Percentiles rank a stretch among this genome's conserved stretches.
These are phyloP conservation scores for Crematogaster levior DNA, from an alignment of 2,888 invertebrate species.

Conservation along the genomic window DNA sequence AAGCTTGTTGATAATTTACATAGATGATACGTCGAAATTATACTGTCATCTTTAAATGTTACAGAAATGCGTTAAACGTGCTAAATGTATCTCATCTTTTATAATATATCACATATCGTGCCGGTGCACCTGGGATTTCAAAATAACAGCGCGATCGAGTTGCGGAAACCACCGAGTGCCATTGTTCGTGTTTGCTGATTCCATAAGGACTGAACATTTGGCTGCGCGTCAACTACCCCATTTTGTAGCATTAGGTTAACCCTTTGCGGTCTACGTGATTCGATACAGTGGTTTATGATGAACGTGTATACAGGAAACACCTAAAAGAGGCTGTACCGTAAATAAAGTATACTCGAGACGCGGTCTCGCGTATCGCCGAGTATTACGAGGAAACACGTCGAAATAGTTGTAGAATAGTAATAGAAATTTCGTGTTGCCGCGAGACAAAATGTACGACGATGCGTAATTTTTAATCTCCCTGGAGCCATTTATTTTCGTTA, in stretches of 20 bases:
- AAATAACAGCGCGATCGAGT: conserved; percentile 62
- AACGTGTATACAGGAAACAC: background rate
- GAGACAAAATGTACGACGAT: conserved; percentile 22
- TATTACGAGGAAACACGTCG: background rate
- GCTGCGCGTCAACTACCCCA: conserved; percentile 20
- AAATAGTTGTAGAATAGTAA: too few relatives aligned
- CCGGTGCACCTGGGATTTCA: conserved; percentile 47
- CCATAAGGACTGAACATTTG: conserved; percentile 22
- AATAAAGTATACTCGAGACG: background rate
- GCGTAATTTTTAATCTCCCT: conserved; percentile 29
- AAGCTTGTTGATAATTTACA: background rate
- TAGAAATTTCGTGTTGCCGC: too few relatives aligned
- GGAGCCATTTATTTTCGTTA: conserved; percentile 25
- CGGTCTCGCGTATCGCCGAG: background rate
- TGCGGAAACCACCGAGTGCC: conserved; percentile 57
- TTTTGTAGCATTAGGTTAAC: conserved; percentile 33
- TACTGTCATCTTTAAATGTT: background rate
- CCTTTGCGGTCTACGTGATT: conserved; percentile 30
- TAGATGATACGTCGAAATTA: background rate
- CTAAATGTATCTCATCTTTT: background rate
- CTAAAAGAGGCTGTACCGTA: background rate
- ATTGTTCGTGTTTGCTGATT: conserved; percentile 69
- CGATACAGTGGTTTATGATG: conserved; percentile 12
- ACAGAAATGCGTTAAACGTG: background rate
- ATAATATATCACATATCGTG: background rate